These are phyloP conservation scores for Drosophila rellima DNA, from an alignment of 2,888 invertebrate species.

Conservation along the genomic window DNA sequence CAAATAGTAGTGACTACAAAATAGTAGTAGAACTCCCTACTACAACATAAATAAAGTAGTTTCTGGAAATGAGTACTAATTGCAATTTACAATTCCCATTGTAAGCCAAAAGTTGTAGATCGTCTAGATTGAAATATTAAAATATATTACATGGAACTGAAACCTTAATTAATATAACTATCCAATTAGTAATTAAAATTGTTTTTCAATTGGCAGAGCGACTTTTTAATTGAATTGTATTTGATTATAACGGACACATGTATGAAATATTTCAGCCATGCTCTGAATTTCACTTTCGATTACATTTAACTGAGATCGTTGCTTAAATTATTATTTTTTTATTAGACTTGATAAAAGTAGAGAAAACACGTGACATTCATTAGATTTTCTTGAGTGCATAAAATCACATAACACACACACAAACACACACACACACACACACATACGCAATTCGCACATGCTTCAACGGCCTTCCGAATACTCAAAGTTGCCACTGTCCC, in stretches of 20 bases:
- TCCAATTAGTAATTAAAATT: background rate
- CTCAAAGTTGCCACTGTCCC: slow-evolving; percentile 28
- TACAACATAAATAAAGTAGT: background rate
- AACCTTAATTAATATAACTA: background rate
- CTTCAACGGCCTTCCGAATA: slow-evolving; percentile 30
- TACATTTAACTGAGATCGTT: background rate
- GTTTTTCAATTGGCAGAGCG: background rate
- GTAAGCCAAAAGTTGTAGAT: background rate
- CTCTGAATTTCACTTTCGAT: background rate
- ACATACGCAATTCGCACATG: slow-evolving; percentile 36
- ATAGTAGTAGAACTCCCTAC: background rate
- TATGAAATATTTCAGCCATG: background rate
- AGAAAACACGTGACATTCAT: slow-evolving; percentile 17
- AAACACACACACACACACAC: background rate
- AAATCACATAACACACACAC: slow-evolving; percentile 1
- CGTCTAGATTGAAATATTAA: background rate
- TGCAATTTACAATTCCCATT: background rate
- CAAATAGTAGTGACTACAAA: background rate
- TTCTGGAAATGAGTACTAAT: background rate
- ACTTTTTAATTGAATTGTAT: slow-evolving; percentile 2
- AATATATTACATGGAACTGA: background rate
- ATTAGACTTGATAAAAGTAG: slow-evolving; percentile 2
- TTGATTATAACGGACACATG: slow-evolving; percentile 5
- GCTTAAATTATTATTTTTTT: background rate
- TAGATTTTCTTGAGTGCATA: slow-evolving; percentile 9